These are phyloP conservation scores for Chrysemys picta DNA, from an alignment of 2,113 vertebrate genomes.

Conservation along the genomic window DNA sequence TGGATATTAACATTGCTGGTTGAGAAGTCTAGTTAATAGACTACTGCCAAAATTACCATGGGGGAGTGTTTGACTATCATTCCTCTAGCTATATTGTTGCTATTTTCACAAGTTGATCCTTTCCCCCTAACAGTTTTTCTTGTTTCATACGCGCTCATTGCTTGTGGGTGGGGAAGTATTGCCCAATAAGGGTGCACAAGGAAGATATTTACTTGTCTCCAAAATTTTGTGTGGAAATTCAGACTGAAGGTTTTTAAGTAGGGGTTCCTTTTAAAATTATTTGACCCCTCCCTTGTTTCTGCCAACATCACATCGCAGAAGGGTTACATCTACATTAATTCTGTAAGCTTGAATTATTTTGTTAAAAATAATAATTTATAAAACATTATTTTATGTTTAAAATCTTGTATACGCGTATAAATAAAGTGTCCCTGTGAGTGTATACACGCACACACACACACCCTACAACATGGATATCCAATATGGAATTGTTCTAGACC, in stretches of 20 bases:
- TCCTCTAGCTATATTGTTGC: not conserved
- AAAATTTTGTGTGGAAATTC: not conserved
- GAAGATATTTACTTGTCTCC: not conserved
- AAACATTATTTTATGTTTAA: not conserved
- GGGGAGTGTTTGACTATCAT: not conserved
- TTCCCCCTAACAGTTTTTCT: not conserved
- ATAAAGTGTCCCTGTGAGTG: not conserved
- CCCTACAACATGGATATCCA: not conserved
- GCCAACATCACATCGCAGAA: not conserved
- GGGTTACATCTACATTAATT: too few species aligned
- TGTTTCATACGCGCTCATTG: not conserved
- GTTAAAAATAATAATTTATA: not conserved
- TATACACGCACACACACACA: not conserved
- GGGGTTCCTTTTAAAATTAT: not conserved
- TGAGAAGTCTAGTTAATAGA: not conserved
- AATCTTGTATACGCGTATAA: accelerated
- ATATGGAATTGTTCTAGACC: not conserved
- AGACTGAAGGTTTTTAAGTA: not conserved
- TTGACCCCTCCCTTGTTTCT: not conserved
- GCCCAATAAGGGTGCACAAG: not conserved
- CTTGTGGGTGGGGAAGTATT: not conserved
- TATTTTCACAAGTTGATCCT: not conserved
- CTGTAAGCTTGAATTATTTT: not conserved
- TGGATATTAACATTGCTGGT: not conserved
- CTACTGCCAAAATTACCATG: not conserved